Conservation (phyloP, 2,888 invertebrate genomes). For the Eumerus sabulonum region DNA sequence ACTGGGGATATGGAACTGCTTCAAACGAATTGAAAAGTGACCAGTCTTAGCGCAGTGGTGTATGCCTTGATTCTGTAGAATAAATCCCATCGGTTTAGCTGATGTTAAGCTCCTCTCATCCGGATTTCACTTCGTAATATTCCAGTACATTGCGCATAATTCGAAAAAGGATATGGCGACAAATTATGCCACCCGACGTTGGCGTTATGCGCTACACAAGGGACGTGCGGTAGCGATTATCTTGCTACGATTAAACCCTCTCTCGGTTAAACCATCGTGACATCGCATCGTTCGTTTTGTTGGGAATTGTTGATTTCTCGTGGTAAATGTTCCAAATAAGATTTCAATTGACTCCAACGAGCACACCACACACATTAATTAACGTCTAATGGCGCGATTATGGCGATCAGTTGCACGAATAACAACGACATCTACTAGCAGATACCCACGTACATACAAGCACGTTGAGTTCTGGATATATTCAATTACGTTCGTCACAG, state of each 20-base stretch:
- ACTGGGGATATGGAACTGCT: slow-evolving; percentile 46
- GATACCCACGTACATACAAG: slow-evolving; percentile 8
- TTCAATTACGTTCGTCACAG: slow-evolving; percentile 63
- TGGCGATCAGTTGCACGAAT: slow-evolving; percentile 66
- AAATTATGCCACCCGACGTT: slow-evolving; percentile 23
- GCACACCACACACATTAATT: slow-evolving; percentile 61
- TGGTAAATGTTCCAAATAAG: slow-evolving; percentile 64
- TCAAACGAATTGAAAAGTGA: slow-evolving; percentile 62
- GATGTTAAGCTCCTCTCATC: too few relatives aligned
- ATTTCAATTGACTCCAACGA: slow-evolving; percentile 60
- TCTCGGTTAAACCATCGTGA: neutral
- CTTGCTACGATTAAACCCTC: slow-evolving; percentile 45
- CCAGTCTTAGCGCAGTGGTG: slow-evolving; percentile 3
- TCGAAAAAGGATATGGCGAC: slow-evolving; percentile 24
- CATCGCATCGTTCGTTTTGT: too few relatives aligned
- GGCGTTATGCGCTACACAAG: slow-evolving; percentile 34
- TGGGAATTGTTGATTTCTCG: slow-evolving; percentile 37
- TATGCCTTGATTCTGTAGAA: too few relatives aligned
- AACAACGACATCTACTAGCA: neutral
- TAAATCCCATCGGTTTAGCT: too few relatives aligned
- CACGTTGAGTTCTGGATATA: slow-evolving; percentile 31
- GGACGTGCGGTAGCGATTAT: slow-evolving; percentile 38
- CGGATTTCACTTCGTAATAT: neutral
- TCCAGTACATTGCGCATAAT: slow-evolving; percentile 17
- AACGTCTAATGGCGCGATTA: slow-evolving; percentile 67